Evolutionary conservation across 2,888 invertebrate genomes (phyloP), one percentile per base, ranked within the genome.

Genomic region (Nycteola revayana): DNA sequence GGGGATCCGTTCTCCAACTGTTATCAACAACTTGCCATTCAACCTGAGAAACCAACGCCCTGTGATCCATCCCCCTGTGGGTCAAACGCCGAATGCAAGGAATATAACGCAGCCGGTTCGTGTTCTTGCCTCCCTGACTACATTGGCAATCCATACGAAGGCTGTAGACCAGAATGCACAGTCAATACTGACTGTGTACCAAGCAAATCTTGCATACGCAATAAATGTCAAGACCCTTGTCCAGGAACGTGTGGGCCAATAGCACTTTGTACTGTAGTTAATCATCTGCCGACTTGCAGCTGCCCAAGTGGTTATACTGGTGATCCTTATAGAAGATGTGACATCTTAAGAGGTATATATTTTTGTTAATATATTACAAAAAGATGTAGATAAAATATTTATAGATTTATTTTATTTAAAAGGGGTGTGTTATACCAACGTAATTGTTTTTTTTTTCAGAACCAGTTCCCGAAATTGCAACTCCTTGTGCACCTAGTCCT

Each of bases 91-190:
- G 70, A 90, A 36, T 93, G 93, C 52, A 89, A 86, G 58, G 91
- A 90, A 66, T 87, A 90, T 51, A 90, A 90, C 48, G 75, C 74
- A 18, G 90, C 90, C 20, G 92, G 92, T 49, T 90, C 94, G 3
- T 95, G 95, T 66, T 90, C 90, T 51, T 95, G 95, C 69, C 66
- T 93, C 17, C 89, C 92, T 2, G 93, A 93, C 42, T 94, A 93
- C 61, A 90, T 92, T 47, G 95, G 95, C 51, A 94, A 95, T 74
- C 94, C 95, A 10, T 94, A 94, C 52, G 93, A 93, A 79, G 93
- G 93, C 18, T 95, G 94, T 67, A 89, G 94, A 36, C 94, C 94
- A 3, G 94, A 94, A 83, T 95, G 94, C 73, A 88, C 91, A 1
- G 72, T 93, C 0, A 94, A 93, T 69, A 91, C 92, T 0, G 94